phyloP scores from a whole-genome alignment of 2,113 vertebrate genomes.

The Oreocharis arfaki region DNA sequence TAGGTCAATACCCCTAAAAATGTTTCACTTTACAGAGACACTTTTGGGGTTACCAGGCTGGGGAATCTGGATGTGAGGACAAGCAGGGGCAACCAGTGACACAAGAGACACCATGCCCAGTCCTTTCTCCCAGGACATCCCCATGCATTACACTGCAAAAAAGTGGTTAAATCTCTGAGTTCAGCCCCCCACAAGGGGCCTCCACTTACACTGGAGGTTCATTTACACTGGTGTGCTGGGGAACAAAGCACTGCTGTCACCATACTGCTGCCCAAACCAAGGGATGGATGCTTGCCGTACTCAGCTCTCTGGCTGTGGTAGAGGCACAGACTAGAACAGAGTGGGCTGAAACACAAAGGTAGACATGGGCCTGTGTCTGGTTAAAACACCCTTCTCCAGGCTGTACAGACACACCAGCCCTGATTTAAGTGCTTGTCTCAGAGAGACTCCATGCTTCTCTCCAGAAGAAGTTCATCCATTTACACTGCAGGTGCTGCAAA shows the following conservation, averaged over 20 bases:
- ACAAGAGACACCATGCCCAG: neutral
- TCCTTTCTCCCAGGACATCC: neutral
- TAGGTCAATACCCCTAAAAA: neutral
- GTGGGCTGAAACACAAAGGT: neutral
- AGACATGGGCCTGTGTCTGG: neutral
- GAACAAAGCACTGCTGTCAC: neutral
- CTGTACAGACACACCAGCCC: neutral
- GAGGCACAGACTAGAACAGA: neutral
- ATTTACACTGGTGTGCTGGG: neutral
- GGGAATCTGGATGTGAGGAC: neutral
- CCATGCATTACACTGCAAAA: neutral
- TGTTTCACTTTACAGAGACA: neutral
- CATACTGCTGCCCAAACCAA: neutral
- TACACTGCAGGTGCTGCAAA: neutral
- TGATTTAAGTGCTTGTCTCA: neutral
- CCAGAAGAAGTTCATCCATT: neutral
- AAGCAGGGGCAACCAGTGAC: neutral
- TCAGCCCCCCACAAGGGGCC: too few species aligned
- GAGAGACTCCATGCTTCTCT: neutral
- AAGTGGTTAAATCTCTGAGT: neutral
- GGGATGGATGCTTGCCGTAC: neutral
- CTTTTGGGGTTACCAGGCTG: fast-evolving
- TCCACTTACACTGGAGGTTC: neutral
- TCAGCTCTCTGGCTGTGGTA: neutral
- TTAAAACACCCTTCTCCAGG: neutral